These are phyloP conservation scores for Probosciger aterrimus DNA, from an alignment of 2,113 vertebrate species.

Conservation along the genomic window DNA sequence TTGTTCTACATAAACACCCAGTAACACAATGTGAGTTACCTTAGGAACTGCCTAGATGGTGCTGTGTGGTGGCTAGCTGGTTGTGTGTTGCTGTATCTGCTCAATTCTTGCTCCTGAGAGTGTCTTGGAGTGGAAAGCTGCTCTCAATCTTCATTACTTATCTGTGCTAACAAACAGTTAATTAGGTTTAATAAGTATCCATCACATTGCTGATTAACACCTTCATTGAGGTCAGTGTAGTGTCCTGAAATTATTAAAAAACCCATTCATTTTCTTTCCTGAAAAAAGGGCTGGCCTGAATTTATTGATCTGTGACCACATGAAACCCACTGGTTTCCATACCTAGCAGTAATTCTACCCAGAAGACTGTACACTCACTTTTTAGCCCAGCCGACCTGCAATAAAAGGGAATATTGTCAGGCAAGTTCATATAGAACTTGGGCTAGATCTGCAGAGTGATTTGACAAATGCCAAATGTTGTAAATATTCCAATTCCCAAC, in stretches of 20 bases:
- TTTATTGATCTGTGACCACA: background rate
- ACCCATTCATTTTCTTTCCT: background rate
- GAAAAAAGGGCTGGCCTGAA: background rate
- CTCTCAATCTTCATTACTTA: background rate
- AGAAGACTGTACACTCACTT: background rate
- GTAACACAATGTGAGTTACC: background rate
- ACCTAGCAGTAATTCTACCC: background rate
- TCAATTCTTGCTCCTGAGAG: background rate
- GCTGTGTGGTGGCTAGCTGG: background rate
- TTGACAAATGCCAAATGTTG: background rate
- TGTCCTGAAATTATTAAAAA: background rate
- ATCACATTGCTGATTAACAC: background rate
- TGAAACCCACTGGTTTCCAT: background rate
- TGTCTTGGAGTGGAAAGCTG: background rate
- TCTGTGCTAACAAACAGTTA: background rate
- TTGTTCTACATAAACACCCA: background rate
- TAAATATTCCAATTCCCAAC: background rate
- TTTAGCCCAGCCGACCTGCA: background rate
- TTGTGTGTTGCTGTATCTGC: background rate
- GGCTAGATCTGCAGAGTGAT: background rate
- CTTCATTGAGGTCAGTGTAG: background rate
- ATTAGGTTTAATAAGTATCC: background rate
- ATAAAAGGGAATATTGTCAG: background rate
- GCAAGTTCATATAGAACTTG: background rate
- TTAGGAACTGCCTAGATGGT: background rate